Percentiles rank a stretch among this genome's conserved stretches.
Conservation (phyloP, 2,797 vertebrate species). For the Nannoperca obscura region DNA sequence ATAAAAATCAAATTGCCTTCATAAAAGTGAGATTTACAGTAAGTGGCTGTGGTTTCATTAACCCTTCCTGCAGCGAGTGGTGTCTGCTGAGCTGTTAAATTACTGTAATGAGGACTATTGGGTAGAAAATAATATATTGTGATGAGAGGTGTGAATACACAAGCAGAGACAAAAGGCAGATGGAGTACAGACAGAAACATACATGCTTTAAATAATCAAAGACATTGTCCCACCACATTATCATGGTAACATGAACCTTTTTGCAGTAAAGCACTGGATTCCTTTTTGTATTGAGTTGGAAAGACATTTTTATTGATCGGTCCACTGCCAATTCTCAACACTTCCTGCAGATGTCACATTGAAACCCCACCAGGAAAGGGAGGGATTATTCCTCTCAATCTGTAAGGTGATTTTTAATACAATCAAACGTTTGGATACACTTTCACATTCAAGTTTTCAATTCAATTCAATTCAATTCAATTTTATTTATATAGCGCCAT, state of each 20-base stretch:
- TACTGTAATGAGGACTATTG: neutral
- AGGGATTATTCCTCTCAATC: too few species aligned
- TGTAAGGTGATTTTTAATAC: too few species aligned
- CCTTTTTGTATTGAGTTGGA: neutral
- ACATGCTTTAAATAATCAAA: neutral
- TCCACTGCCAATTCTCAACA: too few species aligned
- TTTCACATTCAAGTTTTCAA: too few species aligned
- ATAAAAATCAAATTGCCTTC: neutral
- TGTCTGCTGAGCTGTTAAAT: constrained; percentile 14
- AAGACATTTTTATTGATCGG: too few species aligned
- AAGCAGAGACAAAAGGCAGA: neutral
- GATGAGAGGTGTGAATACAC: neutral
- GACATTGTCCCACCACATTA: neutral
- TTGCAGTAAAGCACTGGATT: neutral
- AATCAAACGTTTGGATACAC: too few species aligned
- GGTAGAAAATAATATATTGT: neutral
- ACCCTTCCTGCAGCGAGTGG: neutral
- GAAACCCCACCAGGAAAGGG: too few species aligned
- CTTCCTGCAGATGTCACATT: neutral
- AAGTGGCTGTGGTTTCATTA: neutral
- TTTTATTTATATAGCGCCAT: too few species aligned
- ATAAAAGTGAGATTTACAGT: constrained; percentile 3
- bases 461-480: too few species aligned
- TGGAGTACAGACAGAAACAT: neutral
- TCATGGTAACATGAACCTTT: too few species aligned